A percentile compares a stretch with the other conserved stretches of the same genome.
phyloP scores from a whole-genome alignment of 53 echinoderm and acorn worm species.

The Luidia sarsii region DNA sequence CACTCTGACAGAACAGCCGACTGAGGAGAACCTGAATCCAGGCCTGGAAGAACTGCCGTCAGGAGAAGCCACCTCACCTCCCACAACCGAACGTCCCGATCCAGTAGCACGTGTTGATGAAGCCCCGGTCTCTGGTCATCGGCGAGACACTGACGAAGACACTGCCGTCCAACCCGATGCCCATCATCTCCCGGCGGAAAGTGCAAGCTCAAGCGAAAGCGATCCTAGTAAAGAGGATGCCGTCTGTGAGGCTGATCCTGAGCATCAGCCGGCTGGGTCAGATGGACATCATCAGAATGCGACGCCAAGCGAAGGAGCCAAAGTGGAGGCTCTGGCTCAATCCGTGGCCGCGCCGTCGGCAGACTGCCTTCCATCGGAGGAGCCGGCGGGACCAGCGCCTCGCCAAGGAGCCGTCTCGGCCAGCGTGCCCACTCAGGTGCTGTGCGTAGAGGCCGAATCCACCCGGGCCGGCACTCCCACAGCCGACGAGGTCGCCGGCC shows the following conservation, averaged over 20 bases:
- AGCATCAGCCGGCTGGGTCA: background rate
- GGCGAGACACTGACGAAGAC: background rate
- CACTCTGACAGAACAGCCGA: too few species aligned
- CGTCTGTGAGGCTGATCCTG: background rate
- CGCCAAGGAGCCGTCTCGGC: too few species aligned
- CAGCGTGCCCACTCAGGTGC: slow-evolving; percentile 5
- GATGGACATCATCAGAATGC: background rate
- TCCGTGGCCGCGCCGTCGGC: too few species aligned
- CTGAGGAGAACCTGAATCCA: too few species aligned
- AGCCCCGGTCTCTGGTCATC: background rate
- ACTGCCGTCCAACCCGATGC: background rate
- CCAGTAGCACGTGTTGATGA: background rate
- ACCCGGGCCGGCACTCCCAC: slow-evolving; percentile 36
- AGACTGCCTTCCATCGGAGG: too few species aligned
- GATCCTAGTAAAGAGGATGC: background rate
- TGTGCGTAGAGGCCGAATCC: slow-evolving; percentile 41
- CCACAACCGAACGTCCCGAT: too few species aligned
- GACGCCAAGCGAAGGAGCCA: too few species aligned
- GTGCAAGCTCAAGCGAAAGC: background rate
- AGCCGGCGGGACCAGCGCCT: too few species aligned
- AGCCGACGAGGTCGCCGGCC: slow-evolving; percentile 9
- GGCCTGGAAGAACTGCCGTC: too few species aligned
- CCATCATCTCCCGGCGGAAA: background rate
- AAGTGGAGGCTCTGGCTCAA: too few species aligned
- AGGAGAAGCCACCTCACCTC: too few species aligned